Base-by-base conservation (phyloP, 2,888 invertebrate genomes). In the Hyppa rectilinea region DNA sequence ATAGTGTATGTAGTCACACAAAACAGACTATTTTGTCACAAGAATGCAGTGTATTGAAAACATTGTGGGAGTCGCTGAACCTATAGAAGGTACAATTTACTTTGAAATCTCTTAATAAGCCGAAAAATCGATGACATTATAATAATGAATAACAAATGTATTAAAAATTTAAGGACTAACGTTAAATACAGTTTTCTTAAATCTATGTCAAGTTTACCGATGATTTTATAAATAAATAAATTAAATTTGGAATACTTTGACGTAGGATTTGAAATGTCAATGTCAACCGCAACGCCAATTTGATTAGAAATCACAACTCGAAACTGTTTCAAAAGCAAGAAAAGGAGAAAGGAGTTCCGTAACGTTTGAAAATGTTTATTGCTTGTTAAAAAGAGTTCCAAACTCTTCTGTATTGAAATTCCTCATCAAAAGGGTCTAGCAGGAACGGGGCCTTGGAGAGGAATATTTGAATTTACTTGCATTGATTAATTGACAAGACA, bases 201-300 rank as follows among this genome's bases (percentile, higher is more conserved):
- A n/a, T n/a, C n/a, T n/a, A n/a, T n/a, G n/a, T n/a, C n/a, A n/a
- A n/a, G n/a, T n/a, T n/a, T n/a, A n/a, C n/a, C n/a, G n/a, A n/a
- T n/a, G n/a, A n/a, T n/a, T n/a, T n/a, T n/a, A n/a, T n/a, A n/a
- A n/a, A n/a, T n/a, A n/a, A n/a, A n/a, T n/a, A n/a, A n/a, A n/a
- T n/a, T n/a, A n/a, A n/a, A n/a, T n/a, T n/a, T n/a, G n/a, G n/a
- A n/a, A 53, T 61, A 58, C 23, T 26, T 26, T 14, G 4, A 49
- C 4, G 34, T 43, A 36, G 2, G 20, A 49, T 60, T 62, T 59
- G 50, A 64, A 23, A 63, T 50, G 50, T 55, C 14, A 34, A 29
- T n/a, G n/a, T n/a, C n/a, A 29, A 45, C 31, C 53, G 34, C 43
- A 49, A 49, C n/a, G 36, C 31, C 29, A 47, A 53, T 40, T 34